phyloP scores from a whole-genome alignment of 1,140 invertebrate species.

The Aphaenogaster floridana region DNA sequence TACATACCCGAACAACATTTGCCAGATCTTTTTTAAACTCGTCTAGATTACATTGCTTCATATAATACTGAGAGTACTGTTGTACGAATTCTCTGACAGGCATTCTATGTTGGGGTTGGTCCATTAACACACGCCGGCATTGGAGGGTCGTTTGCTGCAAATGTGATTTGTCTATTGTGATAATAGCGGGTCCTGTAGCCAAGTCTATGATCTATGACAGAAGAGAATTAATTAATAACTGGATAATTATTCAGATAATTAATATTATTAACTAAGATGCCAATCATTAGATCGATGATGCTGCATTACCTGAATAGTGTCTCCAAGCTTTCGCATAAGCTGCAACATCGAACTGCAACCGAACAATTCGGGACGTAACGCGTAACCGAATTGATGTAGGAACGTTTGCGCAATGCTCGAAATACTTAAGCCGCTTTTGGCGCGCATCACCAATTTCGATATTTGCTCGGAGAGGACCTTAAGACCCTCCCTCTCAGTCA shows the following conservation, averaged over 20 bases:
- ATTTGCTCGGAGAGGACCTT: constrained; percentile 88
- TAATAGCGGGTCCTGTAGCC: constrained; percentile 79
- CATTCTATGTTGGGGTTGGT: constrained; percentile 86
- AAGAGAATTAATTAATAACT: not conserved
- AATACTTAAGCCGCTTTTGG: constrained; percentile 83
- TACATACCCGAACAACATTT: constrained; percentile 86
- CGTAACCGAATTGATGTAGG: constrained; percentile 88
- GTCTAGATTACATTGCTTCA: constrained; percentile 85
- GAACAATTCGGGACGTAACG: constrained; percentile 88
- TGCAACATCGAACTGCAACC: constrained; percentile 87
- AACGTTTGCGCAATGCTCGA: constrained; percentile 87
- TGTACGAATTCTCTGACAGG: constrained; percentile 86
- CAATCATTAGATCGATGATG: not conserved
- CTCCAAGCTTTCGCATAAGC: constrained; percentile 87
- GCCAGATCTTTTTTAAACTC: constrained; percentile 86
- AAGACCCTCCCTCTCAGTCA: constrained; percentile 87
- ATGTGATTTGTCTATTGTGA: constrained; percentile 84
- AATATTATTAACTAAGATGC: not conserved
- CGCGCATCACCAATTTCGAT: constrained; percentile 85
- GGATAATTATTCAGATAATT: too few species aligned
- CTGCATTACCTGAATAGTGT: constrained; percentile 85
- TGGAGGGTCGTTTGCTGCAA: constrained; percentile 86
- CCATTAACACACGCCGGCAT: constrained; percentile 88
- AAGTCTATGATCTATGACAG: constrained; percentile 78
- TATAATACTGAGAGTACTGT: constrained; percentile 86